Base-by-base conservation (phyloP, 2,113 vertebrate genomes). In the Cyprinodon variegatus region DNA sequence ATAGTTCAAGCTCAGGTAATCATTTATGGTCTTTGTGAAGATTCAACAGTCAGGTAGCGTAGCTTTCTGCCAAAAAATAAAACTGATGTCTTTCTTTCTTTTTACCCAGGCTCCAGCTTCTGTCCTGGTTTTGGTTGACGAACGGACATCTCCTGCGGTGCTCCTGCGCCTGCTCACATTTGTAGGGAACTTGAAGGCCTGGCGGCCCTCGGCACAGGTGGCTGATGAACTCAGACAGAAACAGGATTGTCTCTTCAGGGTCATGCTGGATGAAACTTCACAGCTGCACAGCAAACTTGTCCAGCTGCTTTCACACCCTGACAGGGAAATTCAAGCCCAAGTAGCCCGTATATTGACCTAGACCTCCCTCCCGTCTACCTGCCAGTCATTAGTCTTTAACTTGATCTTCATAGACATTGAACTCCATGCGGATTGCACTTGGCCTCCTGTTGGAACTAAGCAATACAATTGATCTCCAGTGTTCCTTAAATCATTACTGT, bases 1-100 rank as follows among this genome's bases (percentile, higher is more conserved):
- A 95, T 99, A 57, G 95, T 97, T 79, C 91, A 93, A 94, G 92
- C 95, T 85, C 95, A 96, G 87, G 97, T 98, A 93, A 93, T 20
- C 40, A 62, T 4, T 17, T 4, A 45, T 61, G 0, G 1, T 40
- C 7, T 5, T 67, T 10, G 61, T 70, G 57, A 36, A 62, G 46
- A 12, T 74, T 5, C 15, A 36, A 48, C 4, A 11, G 37, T 60
- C 10, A 22, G 1, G 3, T 29, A 14, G 43, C 0, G 1, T 11
- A 14, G 46, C 20, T 70, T 17, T 36, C 11, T 57, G 11, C 48
- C 41, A 53, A 39, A 68, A 61, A 29, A 61, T 46, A 48, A 69
- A 66, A 64, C n/a, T 14, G 73, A 22, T 20, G 11, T 20, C 29
- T 0, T 36, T 62, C 1, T n/a, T 59, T 1, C 65, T 61, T 14